Conservation (phyloP, 35 echinoderm and acorn worm species). For the Chiridota heheva region DNA sequence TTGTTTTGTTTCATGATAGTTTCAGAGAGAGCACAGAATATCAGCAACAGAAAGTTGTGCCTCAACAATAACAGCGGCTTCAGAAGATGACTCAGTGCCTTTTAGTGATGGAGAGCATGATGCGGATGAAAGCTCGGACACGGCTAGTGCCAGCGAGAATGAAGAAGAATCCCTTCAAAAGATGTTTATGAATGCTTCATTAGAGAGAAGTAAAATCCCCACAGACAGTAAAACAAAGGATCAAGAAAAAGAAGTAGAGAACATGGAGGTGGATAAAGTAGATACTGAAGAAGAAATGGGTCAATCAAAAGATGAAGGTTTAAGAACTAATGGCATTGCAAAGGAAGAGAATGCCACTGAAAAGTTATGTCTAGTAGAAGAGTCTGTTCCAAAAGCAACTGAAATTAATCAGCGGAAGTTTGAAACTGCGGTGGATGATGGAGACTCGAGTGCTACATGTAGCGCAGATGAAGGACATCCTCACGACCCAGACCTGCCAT, state of each 20-base stretch:
- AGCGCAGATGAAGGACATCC: constrained; percentile 84
- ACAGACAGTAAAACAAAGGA: background rate
- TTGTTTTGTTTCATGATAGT: too few relatives aligned
- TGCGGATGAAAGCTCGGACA: constrained; percentile 92
- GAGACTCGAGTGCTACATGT: constrained; percentile 90
- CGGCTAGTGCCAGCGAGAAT: constrained; percentile 94
- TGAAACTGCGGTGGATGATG: constrained; percentile 62
- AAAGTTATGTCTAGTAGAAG: too few relatives aligned
- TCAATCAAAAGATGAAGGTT: constrained; percentile 74
- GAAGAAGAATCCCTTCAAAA: constrained; percentile 61
- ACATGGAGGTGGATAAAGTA: background rate
- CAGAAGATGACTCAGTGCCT: constrained; percentile 70
- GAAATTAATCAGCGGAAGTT: too few relatives aligned
- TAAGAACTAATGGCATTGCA: constrained; percentile 85
- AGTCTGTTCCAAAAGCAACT: too few relatives aligned
- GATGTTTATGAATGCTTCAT: too few relatives aligned
- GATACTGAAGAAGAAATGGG: background rate
- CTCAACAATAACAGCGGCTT: constrained; percentile 75
- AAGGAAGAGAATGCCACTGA: constrained; percentile 80
- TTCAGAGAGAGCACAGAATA: constrained; percentile 71
- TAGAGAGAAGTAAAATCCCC: background rate
- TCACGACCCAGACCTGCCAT: constrained; percentile 57
- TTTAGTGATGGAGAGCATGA: constrained; percentile 87
- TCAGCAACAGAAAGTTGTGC: constrained; percentile 74
- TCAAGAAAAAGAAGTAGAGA: background rate